Evolutionary conservation across 2,113 vertebrate species (phyloP).

Genomic region (Megalops atlanticus): DNA sequence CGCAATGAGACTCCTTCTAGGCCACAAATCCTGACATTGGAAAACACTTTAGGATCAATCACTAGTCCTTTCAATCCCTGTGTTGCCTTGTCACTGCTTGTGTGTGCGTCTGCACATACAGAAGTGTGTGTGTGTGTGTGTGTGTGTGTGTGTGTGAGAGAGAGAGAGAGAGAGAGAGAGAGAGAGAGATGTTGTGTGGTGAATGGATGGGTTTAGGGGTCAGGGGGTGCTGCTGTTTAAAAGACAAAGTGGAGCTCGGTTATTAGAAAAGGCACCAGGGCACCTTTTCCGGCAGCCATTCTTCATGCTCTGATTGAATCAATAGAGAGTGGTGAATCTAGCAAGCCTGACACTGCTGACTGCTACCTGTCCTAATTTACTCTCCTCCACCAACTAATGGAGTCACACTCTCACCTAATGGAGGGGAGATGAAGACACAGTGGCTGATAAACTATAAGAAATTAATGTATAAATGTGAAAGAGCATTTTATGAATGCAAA

Average conservation of each 20-base stretch:
- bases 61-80: neutral
- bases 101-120: neutral
- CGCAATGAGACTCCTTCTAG: slow-evolving; percentile 11
- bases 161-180: neutral
- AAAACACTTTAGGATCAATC: slow-evolving; percentile 1
- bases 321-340: neutral
- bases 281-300: neutral
- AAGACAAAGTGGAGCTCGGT: neutral
- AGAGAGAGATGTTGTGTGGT: neutral
- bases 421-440: slow-evolving; percentile 54
- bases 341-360: slow-evolving; percentile 55
- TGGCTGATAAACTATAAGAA: slow-evolving; percentile 56
- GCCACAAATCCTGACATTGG: slow-evolving; percentile 18
- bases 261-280: slow-evolving; percentile 4
- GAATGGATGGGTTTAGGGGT: neutral
- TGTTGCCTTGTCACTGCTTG: neutral
- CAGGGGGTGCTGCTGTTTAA: neutral
- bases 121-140: too few species aligned
- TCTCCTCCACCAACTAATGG: slow-evolving; percentile 64
- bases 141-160: too few species aligned
- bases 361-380: slow-evolving; percentile 61
- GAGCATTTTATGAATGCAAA: slow-evolving; percentile 31
- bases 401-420: slow-evolving; percentile 66
- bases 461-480: slow-evolving; percentile 51
- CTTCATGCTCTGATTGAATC: neutral